Base-by-base conservation (phyloP, 2,888 invertebrate species). In the Loripinus fragilis region DNA sequence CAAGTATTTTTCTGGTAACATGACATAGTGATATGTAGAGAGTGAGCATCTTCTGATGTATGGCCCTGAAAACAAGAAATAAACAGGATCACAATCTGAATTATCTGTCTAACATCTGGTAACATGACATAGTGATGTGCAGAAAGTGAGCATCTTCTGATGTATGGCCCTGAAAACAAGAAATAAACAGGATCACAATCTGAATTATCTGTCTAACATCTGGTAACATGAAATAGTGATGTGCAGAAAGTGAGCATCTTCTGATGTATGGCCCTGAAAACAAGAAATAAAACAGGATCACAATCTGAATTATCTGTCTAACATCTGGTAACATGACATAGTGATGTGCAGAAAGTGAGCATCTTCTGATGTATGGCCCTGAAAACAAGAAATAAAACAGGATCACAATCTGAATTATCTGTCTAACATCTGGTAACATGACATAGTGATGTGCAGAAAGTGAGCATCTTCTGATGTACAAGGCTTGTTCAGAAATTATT, bases 401-500 rank as follows among this genome's bases (percentile, higher is more conserved):
- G n/a, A n/a, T n/a, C n/a, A n/a, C n/a, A n/a, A n/a, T n/a, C n/a
- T n/a, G n/a, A n/a, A n/a, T n/a, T n/a, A n/a, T n/a, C n/a, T n/a
- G n/a, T n/a, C n/a, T n/a, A n/a, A n/a, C n/a, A n/a, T 96, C 92
- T 99, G 98, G 91, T 97, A 98, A 89, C 97, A 96, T 68, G 98
- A 98, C 5, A 99, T 94, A 0, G 99, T 99, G 7, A 99, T 96
- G 93, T 99, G 99, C 2, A 99, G 95, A 0, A 99, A 99, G 94
- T 99, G 98, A 38, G 95, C 95, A 45, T 96, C 96, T 23, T 96
- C 95, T 80, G 96, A 95, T 0, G 98, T 97, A n/a, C n/a, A n/a
- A n/a, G n/a, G n/a, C n/a, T n/a, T n/a, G n/a, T n/a, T n/a, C n/a
- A n/a, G n/a, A n/a, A n/a, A n/a, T n/a, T n/a, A n/a, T n/a, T n/a